Conservation (phyloP, 2,113 vertebrate genomes). For the Hypanus sabinus region DNA sequence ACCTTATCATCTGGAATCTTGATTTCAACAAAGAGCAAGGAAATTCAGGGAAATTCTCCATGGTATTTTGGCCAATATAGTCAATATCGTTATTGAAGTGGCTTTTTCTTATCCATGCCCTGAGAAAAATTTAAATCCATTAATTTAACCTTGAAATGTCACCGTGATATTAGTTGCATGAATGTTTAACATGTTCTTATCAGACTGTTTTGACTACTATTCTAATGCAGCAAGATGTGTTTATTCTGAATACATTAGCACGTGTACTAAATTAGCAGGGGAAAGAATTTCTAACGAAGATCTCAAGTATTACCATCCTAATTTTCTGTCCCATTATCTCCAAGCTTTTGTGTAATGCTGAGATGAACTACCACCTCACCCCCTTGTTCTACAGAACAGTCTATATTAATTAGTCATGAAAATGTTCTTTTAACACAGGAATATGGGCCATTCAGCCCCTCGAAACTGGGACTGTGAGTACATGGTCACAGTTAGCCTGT, state of each 20-base stretch:
- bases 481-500: too few relatives aligned
- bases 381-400: background rate
- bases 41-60: too few relatives aligned
- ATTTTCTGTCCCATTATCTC: background rate
- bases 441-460: too few relatives aligned
- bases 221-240: constrained; percentile 3
- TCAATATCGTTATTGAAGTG: too few relatives aligned
- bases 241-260: background rate
- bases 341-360: background rate
- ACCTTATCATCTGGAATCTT: too few relatives aligned
- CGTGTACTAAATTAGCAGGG: background rate
- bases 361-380: background rate
- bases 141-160: background rate
- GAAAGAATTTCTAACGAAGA: background rate
- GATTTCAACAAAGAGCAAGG: too few relatives aligned
- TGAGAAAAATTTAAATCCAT: background rate
- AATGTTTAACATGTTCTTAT: background rate
- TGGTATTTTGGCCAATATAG: too few relatives aligned
- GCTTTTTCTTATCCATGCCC: background rate
- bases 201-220: background rate
- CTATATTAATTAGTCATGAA: background rate
- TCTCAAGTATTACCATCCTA: background rate
- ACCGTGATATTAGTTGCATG: background rate
- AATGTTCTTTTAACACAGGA: background rate
- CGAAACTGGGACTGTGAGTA: too few relatives aligned